Conservation (phyloP, 2,797 vertebrate genomes). For the Phalloptychus januarius region DNA sequence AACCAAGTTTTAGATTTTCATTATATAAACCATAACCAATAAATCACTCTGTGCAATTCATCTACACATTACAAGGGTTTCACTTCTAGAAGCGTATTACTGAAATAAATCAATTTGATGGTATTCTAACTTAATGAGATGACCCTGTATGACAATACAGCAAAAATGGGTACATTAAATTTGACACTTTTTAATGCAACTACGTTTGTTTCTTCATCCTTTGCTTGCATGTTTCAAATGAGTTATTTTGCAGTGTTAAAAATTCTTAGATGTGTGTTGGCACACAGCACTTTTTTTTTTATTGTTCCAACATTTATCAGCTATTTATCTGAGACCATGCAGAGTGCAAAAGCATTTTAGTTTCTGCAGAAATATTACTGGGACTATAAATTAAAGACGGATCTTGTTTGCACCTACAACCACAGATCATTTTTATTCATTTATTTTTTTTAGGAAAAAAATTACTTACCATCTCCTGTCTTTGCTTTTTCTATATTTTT, state of each 20-base stretch:
- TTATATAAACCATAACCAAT: background rate
- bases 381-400: background rate
- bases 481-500: slow-evolving; percentile 10
- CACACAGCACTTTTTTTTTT: slow-evolving; percentile 44
- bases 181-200: slow-evolving; percentile 48
- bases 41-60: background rate
- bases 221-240: slow-evolving; percentile 14
- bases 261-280: slow-evolving; percentile 59
- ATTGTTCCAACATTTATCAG: slow-evolving; percentile 28
- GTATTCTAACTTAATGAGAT: background rate
- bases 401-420: slow-evolving; percentile 22
- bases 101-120: background rate
- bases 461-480: background rate
- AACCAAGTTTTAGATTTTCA: background rate
- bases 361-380: slow-evolving; percentile 22
- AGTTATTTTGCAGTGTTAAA: slow-evolving; percentile 18
- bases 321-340: slow-evolving; percentile 38
- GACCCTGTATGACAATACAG: background rate
- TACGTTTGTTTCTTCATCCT: slow-evolving; percentile 25
- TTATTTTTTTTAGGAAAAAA: background rate
- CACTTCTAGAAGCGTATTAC: background rate
- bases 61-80: background rate
- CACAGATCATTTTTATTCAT: background rate
- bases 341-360: slow-evolving; percentile 28
- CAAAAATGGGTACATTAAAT: slow-evolving; percentile 30